Evolutionary conservation across 2,113 vertebrate species (phyloP).

Genomic region (Indicator indicator): DNA sequence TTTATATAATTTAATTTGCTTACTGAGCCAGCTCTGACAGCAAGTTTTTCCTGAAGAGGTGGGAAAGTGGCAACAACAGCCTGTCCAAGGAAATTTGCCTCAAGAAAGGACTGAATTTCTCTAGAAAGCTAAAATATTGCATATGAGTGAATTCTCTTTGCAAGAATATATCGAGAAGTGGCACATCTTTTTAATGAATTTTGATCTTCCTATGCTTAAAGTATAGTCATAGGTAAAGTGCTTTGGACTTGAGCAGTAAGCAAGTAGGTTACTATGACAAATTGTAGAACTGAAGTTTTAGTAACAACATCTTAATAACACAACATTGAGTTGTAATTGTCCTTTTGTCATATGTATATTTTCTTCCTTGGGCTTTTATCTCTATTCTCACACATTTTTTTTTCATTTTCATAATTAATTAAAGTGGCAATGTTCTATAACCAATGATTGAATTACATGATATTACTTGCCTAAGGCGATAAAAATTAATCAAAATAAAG

Average conservation of each 20-base stretch:
- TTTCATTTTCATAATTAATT: slow-evolving; percentile 71
- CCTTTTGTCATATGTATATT: slow-evolving; percentile 36
- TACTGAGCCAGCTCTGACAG: background rate
- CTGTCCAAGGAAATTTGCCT: background rate
- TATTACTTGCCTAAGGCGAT: slow-evolving; percentile 69
- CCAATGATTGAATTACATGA: slow-evolving; percentile 68
- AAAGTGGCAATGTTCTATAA: slow-evolving; percentile 65
- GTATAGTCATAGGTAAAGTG: background rate
- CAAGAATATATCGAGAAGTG: background rate
- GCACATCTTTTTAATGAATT: background rate
- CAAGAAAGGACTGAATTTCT: background rate
- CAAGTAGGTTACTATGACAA: background rate
- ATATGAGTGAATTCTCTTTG: accelerated
- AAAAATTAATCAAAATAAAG: slow-evolving; percentile 73
- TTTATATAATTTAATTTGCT: background rate
- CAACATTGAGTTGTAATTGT: slow-evolving; percentile 33
- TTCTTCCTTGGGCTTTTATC: slow-evolving; percentile 51
- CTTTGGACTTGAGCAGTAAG: background rate
- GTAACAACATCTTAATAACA: slow-evolving; percentile 35
- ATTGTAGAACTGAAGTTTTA: background rate
- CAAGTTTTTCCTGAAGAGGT: background rate
- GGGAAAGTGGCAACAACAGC: background rate
- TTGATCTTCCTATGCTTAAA: background rate
- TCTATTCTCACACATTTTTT: slow-evolving; percentile 30
- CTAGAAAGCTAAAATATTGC: background rate